phyloP scores from a whole-genome alignment of 2,888 invertebrate genomes.

The Hyposoter didymator region DNA sequence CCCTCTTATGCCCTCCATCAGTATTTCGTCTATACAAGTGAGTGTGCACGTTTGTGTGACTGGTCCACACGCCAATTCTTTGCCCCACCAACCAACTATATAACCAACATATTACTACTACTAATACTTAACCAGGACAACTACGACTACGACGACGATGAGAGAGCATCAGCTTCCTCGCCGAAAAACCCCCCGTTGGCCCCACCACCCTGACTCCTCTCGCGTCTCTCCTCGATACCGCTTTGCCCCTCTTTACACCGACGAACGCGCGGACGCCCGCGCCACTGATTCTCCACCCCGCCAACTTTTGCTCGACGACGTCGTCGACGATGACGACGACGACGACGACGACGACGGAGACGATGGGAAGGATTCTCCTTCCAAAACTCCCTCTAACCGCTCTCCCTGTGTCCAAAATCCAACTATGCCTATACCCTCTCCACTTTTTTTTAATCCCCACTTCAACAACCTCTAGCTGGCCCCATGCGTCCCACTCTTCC shows the following conservation, averaged over 20 bases:
- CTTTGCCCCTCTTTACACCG: constrained; percentile 70
- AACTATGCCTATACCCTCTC: constrained; percentile 45
- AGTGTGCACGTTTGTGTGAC: constrained; percentile 50
- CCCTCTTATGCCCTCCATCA: constrained; percentile 4
- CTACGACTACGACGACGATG: constrained; percentile 51
- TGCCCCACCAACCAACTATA: constrained; percentile 69
- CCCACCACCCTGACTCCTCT: constrained; percentile 63
- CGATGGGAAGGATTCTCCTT: constrained; percentile 62
- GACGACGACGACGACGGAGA: constrained; percentile 22
- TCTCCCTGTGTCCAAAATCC: constrained; percentile 66
- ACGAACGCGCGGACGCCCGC: constrained; percentile 70
- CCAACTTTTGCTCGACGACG: constrained; percentile 50
- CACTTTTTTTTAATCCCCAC: constrained; percentile 73
- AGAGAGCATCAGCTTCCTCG: constrained; percentile 63
- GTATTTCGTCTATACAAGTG: constrained; percentile 3
- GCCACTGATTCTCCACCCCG: constrained; percentile 67
- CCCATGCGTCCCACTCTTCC: constrained; percentile 67
- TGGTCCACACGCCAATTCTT: constrained; percentile 80
- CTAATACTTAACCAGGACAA: constrained; percentile 43
- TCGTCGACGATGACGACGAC: constrained; percentile 26
- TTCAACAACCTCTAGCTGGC: constrained; percentile 66
- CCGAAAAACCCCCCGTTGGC: constrained; percentile 72
- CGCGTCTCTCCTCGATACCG: constrained; percentile 60
- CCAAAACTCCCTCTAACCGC: constrained; percentile 64
- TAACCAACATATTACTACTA: constrained; percentile 7